Base-by-base conservation (phyloP, 2,113 vertebrate genomes). In the Sterrhoptilus dennistouni region DNA sequence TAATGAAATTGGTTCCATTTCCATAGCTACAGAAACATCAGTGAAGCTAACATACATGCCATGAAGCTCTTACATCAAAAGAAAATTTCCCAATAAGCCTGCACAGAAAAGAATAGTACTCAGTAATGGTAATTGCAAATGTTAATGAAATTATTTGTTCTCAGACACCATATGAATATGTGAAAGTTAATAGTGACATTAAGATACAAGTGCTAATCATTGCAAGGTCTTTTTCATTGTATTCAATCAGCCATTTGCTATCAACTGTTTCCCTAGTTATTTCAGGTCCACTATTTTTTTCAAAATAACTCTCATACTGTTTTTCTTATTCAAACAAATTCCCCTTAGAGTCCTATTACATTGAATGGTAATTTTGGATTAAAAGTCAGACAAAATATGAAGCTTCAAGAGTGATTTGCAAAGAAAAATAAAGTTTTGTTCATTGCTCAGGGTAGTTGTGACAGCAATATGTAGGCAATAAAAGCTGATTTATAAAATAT, bases 401-500 rank as follows among this genome's bases (percentile, higher is more conserved):
- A 64, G 14, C 8, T 77, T 66, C 64, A 81, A 44, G 65, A 79
- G 7, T 71, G 52, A 36, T 72, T 76, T 89, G 20, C 35, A 68
- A 74, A 87, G 16, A 92, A 24, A 82, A 89, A 92, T 87, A 2
- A 54, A 57, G 3, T 71, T 40, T 38, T 18, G 29, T 8, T 56
- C 31, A n/a, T 75, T 94, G 83, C 28, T 90, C 65, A 40, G 40
- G 23, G 45, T 74, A 97, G 83, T 45, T 74, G n/a, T 33, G 56
- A 80, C 69, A 94, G 77, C 56, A 56, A 70, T 60, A 72, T 33
- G 31, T 65, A n/a, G 38, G 63, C 2, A 1, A 79, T 83, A 92
- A 64, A 84, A 94, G 77, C 65, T 79, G 53, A 85, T 57, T 12
- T 82, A 91, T 72, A 91, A 84, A 96, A 94, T 92, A 29, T 68